These are phyloP conservation scores for Pachypanchax playfairii DNA, from an alignment of 2,113 vertebrate species.

Conservation along the genomic window DNA sequence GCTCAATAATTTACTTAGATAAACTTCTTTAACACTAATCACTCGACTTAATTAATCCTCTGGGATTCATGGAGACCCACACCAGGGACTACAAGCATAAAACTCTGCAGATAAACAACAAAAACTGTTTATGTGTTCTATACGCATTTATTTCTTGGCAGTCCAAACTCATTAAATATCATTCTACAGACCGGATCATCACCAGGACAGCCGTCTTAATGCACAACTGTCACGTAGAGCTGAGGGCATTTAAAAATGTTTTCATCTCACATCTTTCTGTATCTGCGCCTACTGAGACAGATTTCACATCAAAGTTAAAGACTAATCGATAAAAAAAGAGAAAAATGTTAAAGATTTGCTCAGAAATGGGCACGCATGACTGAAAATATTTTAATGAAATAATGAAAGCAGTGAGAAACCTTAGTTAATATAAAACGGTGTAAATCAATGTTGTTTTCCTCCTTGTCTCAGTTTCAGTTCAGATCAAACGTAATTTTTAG, in stretches of 20 bases:
- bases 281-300: constrained; percentile 2
- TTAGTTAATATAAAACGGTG: background rate
- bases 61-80: constrained; percentile 49
- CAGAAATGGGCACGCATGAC: too few species aligned
- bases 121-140: constrained; percentile 6
- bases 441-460: too few species aligned
- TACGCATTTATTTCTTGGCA: background rate
- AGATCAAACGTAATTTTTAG: too few species aligned
- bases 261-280: background rate
- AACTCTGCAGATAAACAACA: constrained; percentile 14
- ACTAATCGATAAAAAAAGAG: constrained; percentile 1
- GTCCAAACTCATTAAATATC: background rate
- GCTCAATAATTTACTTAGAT: constrained; percentile 56
- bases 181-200: background rate
- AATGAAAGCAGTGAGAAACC: background rate
- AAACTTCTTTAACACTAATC: constrained; percentile 53
- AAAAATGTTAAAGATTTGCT: background rate
- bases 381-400: background rate
- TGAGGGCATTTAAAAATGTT: constrained; percentile 1
- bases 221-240: constrained; percentile 1
- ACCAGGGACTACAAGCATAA: constrained; percentile 11
- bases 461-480: too few species aligned
- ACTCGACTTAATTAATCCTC: constrained; percentile 59
- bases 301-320: background rate
- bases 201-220: constrained; percentile 2